These are phyloP conservation scores for Pimpla rufipes DNA, from an alignment of 2,888 invertebrate genomes.

Conservation along the genomic window DNA sequence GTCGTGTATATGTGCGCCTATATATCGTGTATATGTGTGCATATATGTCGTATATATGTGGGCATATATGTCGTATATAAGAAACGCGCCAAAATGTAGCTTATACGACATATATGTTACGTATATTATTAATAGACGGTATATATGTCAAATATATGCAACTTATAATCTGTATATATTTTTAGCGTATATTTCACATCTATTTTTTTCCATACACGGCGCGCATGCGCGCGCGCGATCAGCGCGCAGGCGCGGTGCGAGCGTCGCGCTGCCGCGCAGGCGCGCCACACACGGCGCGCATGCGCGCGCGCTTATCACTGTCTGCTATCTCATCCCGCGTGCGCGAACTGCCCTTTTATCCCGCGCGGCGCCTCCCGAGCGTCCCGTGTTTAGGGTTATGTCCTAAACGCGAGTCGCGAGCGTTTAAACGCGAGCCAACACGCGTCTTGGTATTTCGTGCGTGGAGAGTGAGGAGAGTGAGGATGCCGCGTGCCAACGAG, in stretches of 20 bases:
- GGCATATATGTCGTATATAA: too few species aligned
- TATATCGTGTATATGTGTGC: too few species aligned
- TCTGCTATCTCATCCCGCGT: conserved; percentile 48
- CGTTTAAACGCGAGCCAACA: background rate
- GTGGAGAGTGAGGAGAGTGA: conserved; percentile 29
- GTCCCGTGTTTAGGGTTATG: too few species aligned
- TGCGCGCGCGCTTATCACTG: conserved; percentile 41
- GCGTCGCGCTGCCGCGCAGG: conserved; percentile 7
- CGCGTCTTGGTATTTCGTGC: conserved; percentile 1
- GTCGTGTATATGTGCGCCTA: too few species aligned
- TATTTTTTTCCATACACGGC: background rate
- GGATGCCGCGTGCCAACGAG: conserved; percentile 58
- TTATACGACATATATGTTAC: too few species aligned
- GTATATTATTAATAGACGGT: too few species aligned
- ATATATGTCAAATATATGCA: too few species aligned
- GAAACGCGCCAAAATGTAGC: too few species aligned
- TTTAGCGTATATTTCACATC: too few species aligned
- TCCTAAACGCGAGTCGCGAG: conserved; percentile 17
- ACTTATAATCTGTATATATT: too few species aligned
- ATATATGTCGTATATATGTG: too few species aligned
- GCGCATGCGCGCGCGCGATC: conserved; percentile 2
- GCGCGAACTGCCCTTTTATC: conserved; percentile 36
- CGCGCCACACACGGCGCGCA: background rate
- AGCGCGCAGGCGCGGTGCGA: conserved; percentile 31
- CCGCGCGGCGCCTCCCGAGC: too few species aligned